Evolutionary conservation across 2,797 vertebrate species (phyloP).

Genomic region (Centropyge bicolor): DNA sequence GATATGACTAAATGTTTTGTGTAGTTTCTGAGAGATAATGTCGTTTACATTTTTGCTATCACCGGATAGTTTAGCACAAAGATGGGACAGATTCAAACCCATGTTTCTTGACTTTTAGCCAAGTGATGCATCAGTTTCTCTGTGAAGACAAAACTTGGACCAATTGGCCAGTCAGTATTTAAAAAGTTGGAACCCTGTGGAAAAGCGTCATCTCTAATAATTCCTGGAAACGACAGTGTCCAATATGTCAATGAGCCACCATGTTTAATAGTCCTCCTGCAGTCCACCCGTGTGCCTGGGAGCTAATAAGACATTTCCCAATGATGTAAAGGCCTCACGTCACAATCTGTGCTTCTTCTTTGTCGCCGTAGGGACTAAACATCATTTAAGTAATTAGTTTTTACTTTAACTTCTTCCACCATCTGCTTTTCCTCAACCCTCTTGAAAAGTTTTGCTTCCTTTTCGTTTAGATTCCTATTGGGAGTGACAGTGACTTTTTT

Average conservation of each 20-base stretch:
- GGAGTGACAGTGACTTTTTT: background rate
- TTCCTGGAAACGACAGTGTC: background rate
- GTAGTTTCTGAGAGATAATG: too few species aligned
- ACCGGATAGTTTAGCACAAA: background rate
- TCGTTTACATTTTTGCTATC: background rate
- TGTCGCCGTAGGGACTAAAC: background rate
- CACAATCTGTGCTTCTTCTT: background rate
- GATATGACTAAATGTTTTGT: too few species aligned
- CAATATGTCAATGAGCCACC: too few species aligned
- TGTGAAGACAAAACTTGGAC: background rate
- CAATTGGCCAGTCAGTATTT: background rate
- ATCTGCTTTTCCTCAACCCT: constrained; percentile 7
- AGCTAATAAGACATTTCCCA: background rate
- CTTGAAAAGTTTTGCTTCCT: constrained; percentile 1
- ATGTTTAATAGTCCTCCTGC: too few species aligned
- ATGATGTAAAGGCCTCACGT: background rate
- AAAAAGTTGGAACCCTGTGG: background rate
- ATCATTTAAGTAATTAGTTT: background rate
- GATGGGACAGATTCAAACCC: background rate
- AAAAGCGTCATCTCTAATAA: background rate
- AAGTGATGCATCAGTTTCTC: background rate
- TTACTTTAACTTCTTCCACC: background rate
- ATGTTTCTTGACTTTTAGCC: too few species aligned
- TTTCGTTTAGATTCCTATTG: background rate
- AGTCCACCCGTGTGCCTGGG: background rate